Evolutionary conservation across 2,797 vertebrate species (phyloP).

Genomic region (Amphiprion clarkii): DNA sequence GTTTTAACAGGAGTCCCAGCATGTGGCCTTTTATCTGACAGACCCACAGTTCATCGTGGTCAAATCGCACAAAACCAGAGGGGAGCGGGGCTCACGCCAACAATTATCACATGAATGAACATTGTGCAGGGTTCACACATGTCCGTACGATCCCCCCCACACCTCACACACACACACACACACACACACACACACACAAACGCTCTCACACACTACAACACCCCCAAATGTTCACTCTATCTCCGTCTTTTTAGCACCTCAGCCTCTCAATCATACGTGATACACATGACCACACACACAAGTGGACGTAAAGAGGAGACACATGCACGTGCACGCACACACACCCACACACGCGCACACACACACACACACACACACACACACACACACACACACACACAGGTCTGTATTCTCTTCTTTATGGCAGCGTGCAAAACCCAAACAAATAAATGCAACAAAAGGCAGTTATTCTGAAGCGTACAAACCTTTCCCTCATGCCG

Average conservation of each 20-base stretch:
- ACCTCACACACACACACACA: constrained; percentile 20
- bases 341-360: background rate
- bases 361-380: background rate
- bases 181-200: constrained; percentile 28
- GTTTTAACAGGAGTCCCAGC: constrained; percentile 81
- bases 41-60: constrained; percentile 83
- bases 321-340: constrained; percentile 1
- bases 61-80: constrained; percentile 84
- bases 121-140: constrained; percentile 64
- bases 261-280: constrained; percentile 33
- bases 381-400: constrained; percentile 5
- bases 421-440: constrained; percentile 22
- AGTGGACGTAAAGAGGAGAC: constrained; percentile 29
- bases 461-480: constrained; percentile 43
- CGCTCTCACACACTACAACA: constrained; percentile 22
- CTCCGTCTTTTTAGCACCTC: constrained; percentile 25
- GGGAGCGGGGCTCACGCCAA: constrained; percentile 76
- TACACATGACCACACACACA: constrained; percentile 37
- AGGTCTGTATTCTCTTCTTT: constrained; percentile 36
- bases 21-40: constrained; percentile 84
- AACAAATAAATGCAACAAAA: constrained; percentile 54
- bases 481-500: constrained; percentile 46
- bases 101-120: constrained; percentile 88
- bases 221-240: constrained; percentile 25
- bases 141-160: constrained; percentile 36